These are phyloP conservation scores for Protonemura montana DNA, from an alignment of 2,888 invertebrate genomes.

Conservation along the genomic window DNA sequence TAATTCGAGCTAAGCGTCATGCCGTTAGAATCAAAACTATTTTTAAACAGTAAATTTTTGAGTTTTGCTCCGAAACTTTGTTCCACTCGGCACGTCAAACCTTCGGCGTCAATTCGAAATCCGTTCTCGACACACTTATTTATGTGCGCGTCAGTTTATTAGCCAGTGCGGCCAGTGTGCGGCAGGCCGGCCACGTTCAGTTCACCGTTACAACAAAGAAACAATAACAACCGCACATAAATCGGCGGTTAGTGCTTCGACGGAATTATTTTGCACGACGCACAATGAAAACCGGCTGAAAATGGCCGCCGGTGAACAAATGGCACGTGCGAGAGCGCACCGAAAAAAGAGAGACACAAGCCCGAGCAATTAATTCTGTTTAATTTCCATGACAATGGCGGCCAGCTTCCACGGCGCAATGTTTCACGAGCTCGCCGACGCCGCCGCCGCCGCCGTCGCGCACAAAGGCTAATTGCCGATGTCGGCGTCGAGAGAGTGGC, in stretches of 20 bases:
- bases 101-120: too few relatives aligned
- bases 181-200: too few relatives aligned
- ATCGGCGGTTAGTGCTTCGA: neutral
- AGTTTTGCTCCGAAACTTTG: too few relatives aligned
- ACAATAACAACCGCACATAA: neutral
- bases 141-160: too few relatives aligned
- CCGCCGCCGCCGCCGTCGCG: neutral
- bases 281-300: neutral
- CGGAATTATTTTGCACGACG: neutral
- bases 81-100: too few relatives aligned
- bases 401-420: neutral
- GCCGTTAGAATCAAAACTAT: too few relatives aligned
- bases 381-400: slow-evolving; percentile 40
- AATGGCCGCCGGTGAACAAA: neutral
- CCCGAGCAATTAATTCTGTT: slow-evolving; percentile 39
- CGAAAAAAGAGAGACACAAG: slow-evolving; percentile 7
- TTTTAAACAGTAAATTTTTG: too few relatives aligned
- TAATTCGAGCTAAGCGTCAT: too few relatives aligned
- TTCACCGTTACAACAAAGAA: neutral
- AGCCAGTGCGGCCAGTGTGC: too few relatives aligned
- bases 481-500: neutral
- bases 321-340: neutral
- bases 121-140: too few relatives aligned
- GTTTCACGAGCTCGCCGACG: neutral
- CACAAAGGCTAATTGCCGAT: slow-evolving; percentile 37